Evolutionary conservation across 2,113 vertebrate species (phyloP), one percentile per base, ranked within the genome.

Genomic region (Varanus salvator): DNA sequence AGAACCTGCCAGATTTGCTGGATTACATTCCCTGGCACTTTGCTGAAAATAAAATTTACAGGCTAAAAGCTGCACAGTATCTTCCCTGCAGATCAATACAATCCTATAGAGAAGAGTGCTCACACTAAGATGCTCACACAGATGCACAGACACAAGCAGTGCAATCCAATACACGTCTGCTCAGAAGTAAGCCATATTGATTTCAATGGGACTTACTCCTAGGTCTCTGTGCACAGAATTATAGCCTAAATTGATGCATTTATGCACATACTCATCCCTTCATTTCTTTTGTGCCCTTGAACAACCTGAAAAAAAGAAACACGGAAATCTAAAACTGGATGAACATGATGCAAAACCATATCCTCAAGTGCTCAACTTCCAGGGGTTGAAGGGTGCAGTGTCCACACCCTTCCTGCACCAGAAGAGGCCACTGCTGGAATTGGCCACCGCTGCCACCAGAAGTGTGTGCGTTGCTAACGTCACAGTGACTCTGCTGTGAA

Each of bases 21-120:
- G 94, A 95, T 96, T 96, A 95, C 94, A 92, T 89, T 94, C 95
- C 89, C 94, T 95, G 94, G 95, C 92, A 95, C 92, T 93, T 88
- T 92, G 92, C 92, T 95, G 94, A 94, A 92, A 95, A 92, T 95
- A 94, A 88, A 95, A 92, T 95, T 92, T 90, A 90, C 64, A 90
- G 94, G 93, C 93, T 93, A 95, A 95, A 95, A 94, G 87, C 92
- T 95, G 94, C 92, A 31, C 92, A 94, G 74, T 91, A 91, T 77
- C 89, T 90, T 88, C 89, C 89, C 91, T 89, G 84, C 81, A 94
- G 91, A 95, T 93, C 95, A 90, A 92, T 95, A 91, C 29, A 12
- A 11, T 91, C 91, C 91, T 90, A 80, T 48, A 57, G 64, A 90
- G 93, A 93, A 90, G 0, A 81, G 52, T 0, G 0, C 77, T 90